phyloP scores from a whole-genome alignment of 2,797 vertebrate species.

The Myripristis murdjan region DNA sequence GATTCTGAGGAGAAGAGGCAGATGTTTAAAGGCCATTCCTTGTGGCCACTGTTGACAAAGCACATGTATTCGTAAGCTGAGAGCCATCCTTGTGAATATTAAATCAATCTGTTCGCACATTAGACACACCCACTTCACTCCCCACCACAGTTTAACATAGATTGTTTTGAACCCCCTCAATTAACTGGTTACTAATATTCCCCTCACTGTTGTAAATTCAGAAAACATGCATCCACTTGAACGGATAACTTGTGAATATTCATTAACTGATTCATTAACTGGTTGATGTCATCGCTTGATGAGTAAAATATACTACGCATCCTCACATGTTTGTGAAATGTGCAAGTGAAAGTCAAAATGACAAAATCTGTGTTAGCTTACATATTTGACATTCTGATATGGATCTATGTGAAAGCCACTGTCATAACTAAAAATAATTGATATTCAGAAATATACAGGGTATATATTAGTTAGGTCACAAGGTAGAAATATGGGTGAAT shows the following conservation, averaged over 20 bases:
- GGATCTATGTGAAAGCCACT: conserved; percentile 63
- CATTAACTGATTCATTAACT: conserved; percentile 74
- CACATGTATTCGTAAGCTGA: conserved; percentile 67
- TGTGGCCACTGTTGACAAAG: conserved; percentile 74
- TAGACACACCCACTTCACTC: conserved; percentile 48
- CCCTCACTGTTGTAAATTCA: conserved; percentile 75
- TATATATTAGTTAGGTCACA: conserved; percentile 74
- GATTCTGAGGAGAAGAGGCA: conserved; percentile 61
- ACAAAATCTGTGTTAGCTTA: conserved; percentile 72
- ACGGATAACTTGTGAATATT: conserved; percentile 76
- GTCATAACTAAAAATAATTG: conserved; percentile 52
- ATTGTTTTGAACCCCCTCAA: conserved; percentile 60
- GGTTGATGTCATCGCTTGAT: conserved; percentile 69
- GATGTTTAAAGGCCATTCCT: conserved; percentile 58
- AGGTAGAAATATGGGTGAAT: conserved; percentile 63
- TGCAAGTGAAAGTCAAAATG: conserved; percentile 76
- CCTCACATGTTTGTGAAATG: conserved; percentile 81
- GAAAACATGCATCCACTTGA: conserved; percentile 66
- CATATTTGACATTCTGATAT: conserved; percentile 69
- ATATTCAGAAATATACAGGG: conserved; percentile 74
- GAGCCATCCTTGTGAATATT: conserved; percentile 78
- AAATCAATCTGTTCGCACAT: conserved; percentile 47
- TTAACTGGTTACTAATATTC: conserved; percentile 52
- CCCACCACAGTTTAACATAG: conserved; percentile 32
- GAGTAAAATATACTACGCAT: conserved; percentile 72